A percentile compares a stretch with the other conserved stretches of the same genome.
Conservation (phyloP, 2,888 invertebrate species). For the Phyllotreta cruciferae region DNA sequence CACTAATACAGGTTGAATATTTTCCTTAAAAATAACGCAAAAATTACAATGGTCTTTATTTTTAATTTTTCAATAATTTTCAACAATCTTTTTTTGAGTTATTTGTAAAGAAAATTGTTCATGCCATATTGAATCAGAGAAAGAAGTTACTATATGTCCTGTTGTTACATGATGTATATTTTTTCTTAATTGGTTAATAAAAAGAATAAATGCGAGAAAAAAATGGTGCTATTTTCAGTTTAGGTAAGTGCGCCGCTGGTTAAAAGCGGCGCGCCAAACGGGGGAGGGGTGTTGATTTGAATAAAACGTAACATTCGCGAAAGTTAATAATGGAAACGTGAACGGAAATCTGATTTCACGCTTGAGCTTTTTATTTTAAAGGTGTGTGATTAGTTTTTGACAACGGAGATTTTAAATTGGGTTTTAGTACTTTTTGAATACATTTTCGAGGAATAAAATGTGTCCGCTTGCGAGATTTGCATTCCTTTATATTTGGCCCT, state of each 20-base stretch:
- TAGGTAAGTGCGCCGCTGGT: neutral
- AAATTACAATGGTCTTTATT: too few species aligned
- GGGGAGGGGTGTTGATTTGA: constrained; percentile 55
- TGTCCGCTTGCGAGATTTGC: constrained; percentile 44
- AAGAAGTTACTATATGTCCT: too few species aligned
- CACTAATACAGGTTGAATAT: neutral
- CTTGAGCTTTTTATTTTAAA: constrained; percentile 57
- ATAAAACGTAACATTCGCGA: constrained; percentile 61
- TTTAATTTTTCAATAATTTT: too few species aligned
- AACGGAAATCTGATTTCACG: constrained; percentile 60
- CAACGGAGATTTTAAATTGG: constrained; percentile 60
- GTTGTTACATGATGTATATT: too few species aligned
- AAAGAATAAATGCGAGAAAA: neutral
- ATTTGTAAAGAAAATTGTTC: too few species aligned
- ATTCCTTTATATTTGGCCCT: constrained; percentile 40
- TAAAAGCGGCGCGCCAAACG: neutral
- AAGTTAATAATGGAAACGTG: constrained; percentile 63
- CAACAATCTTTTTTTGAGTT: too few species aligned
- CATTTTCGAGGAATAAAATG: constrained; percentile 56
- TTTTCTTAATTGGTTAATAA: neutral
- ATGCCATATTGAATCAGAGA: too few species aligned
- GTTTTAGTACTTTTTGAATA: constrained; percentile 56
- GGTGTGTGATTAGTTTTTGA: constrained; percentile 58
- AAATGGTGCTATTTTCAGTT: neutral
- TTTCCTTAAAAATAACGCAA: too few species aligned